Conservation (phyloP, 1,140 invertebrate species). For the Limonius californicus region DNA sequence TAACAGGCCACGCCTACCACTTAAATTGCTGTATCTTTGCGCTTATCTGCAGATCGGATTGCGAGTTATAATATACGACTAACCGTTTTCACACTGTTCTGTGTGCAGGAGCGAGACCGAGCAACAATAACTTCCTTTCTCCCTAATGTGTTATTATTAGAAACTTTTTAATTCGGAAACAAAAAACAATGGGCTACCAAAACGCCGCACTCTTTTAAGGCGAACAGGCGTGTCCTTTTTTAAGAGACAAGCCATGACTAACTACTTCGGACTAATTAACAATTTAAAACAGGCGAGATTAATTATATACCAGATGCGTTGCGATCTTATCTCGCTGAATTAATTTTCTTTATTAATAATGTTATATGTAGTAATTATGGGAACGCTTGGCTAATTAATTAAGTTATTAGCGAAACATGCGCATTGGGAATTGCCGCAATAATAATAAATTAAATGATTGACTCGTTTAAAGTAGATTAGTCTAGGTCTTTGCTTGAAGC, state of each 20-base stretch:
- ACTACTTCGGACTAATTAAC: conserved; percentile 3
- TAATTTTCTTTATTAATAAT: background rate
- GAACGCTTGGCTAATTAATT: background rate
- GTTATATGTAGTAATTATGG: background rate
- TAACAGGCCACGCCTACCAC: conserved; percentile 1
- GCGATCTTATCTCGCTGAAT: background rate
- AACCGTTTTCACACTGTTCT: background rate
- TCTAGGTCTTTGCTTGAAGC: too few relatives aligned
- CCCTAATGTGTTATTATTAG: background rate
- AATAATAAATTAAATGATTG: too few relatives aligned
- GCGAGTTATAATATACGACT: background rate
- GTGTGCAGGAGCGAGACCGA: background rate
- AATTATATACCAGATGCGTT: conserved; percentile 8
- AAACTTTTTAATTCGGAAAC: background rate
- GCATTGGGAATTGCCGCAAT: background rate
- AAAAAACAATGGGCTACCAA: background rate
- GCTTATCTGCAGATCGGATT: background rate
- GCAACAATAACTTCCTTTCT: background rate
- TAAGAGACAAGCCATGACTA: background rate
- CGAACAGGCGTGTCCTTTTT: background rate
- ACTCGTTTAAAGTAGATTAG: too few relatives aligned
- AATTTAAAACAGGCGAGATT: conserved; percentile 13
- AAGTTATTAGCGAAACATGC: background rate
- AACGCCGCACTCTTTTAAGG: background rate
- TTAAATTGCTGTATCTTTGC: background rate